Evolutionary conservation across 2,888 invertebrate genomes (phyloP).

Genomic region (Bursaphelenchus okinawaensis): DNA sequence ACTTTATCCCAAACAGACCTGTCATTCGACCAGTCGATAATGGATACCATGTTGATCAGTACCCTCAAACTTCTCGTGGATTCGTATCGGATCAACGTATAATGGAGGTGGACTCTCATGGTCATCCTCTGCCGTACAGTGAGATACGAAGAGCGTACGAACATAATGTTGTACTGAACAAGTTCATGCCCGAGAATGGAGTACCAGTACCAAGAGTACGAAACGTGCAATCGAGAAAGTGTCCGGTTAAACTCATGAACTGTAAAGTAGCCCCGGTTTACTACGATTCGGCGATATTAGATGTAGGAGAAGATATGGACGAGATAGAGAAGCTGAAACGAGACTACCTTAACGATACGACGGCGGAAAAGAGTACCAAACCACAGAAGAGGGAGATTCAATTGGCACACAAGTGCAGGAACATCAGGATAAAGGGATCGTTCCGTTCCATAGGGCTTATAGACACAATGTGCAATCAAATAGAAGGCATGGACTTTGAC

Average conservation of each 20-base stretch:
- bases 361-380: background rate
- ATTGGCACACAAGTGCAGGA: constrained; percentile 35
- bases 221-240: background rate
- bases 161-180: background rate
- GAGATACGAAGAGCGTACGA: background rate
- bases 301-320: constrained; percentile 12
- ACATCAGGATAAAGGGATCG: constrained; percentile 35
- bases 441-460: constrained; percentile 37
- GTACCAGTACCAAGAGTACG: background rate
- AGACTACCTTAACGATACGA: constrained; percentile 22
- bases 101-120: background rate
- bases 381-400: constrained; percentile 31
- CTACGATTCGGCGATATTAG: constrained; percentile 8
- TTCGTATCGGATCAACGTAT: background rate
- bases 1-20: background rate
- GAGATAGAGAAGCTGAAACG: constrained; percentile 26
- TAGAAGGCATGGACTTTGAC: constrained; percentile 47
- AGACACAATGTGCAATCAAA: constrained; percentile 36
- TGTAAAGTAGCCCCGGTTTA: constrained; percentile 16
- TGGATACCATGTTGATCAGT: background rate
- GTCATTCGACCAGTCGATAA: background rate
- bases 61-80: background rate
- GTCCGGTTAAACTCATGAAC: constrained; percentile 6
- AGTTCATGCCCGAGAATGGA: background rate
- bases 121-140: background rate